phyloP scores from a whole-genome alignment of 2,113 vertebrate species.

The Nestor notabilis region DNA sequence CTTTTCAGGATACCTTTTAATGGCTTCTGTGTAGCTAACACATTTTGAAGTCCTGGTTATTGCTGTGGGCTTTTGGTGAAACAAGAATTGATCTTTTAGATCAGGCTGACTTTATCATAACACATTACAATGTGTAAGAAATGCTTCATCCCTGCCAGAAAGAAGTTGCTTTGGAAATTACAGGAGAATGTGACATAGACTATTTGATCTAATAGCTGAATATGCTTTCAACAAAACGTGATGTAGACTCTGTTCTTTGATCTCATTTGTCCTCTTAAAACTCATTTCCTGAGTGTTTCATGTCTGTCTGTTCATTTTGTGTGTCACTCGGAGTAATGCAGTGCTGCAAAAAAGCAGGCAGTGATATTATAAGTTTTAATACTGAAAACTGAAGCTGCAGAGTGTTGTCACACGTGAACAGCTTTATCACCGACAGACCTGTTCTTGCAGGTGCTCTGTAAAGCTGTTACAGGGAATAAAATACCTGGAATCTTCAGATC shows the following conservation, averaged over 20 bases:
- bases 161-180: slow-evolving; percentile 64
- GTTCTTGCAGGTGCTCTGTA: slow-evolving; percentile 22
- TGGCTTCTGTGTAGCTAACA: not conserved
- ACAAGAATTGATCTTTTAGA: slow-evolving; percentile 23
- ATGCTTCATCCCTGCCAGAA: slow-evolving; percentile 54
- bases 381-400: slow-evolving; percentile 44
- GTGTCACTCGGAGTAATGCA: slow-evolving; percentile 36
- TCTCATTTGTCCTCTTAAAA: slow-evolving; percentile 73
- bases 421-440: slow-evolving; percentile 21
- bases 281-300: slow-evolving; percentile 65
- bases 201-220: slow-evolving; percentile 69
- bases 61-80: not conserved
- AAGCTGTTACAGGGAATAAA: not conserved
- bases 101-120: not conserved
- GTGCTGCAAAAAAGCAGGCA: slow-evolving; percentile 51
- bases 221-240: slow-evolving; percentile 68
- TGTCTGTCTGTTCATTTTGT: slow-evolving; percentile 64
- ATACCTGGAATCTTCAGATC: not conserved
- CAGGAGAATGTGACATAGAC: slow-evolving; percentile 38
- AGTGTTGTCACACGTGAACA: slow-evolving; percentile 34
- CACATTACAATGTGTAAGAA: slow-evolving; percentile 17
- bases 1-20: not conserved
- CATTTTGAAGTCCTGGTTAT: not conserved
- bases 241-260: slow-evolving; percentile 54
- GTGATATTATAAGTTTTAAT: slow-evolving; percentile 50